phyloP scores from a whole-genome alignment of 2,888 invertebrate species.

The Temnothorax unifasciatus region DNA sequence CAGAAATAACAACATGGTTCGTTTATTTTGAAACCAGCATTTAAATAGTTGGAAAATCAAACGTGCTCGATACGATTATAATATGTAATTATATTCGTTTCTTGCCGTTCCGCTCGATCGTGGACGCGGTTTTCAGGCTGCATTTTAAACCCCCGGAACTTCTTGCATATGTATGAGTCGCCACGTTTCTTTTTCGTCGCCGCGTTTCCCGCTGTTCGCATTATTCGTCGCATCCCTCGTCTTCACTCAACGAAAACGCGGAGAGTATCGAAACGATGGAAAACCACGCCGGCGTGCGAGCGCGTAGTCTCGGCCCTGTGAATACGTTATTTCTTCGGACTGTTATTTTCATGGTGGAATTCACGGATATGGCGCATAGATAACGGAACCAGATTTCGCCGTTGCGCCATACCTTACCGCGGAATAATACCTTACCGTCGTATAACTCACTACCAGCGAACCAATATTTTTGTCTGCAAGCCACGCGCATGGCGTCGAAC shows the following conservation, averaged over 20 bases:
- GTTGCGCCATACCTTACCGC: conserved; percentile 76
- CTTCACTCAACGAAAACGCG: conserved; percentile 29
- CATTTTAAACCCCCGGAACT: conserved; percentile 35
- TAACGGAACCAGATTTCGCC: conserved; percentile 79
- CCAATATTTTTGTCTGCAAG: conserved; percentile 75
- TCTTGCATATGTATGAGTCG: conserved; percentile 53
- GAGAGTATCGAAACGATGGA: conserved; percentile 43
- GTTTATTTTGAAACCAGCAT: background rate
- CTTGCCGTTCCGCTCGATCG: conserved; percentile 23
- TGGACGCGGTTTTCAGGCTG: conserved; percentile 17
- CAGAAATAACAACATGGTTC: background rate
- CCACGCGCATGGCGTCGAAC: conserved; percentile 47
- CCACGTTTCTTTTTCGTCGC: conserved; percentile 16
- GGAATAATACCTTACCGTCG: conserved; percentile 78
- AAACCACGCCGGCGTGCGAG: conserved; percentile 49
- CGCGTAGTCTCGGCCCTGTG: conserved; percentile 58
- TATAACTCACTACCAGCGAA: conserved; percentile 78
- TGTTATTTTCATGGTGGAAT: conserved; percentile 73
- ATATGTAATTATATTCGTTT: conserved; percentile 49
- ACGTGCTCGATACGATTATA: conserved; percentile 39
- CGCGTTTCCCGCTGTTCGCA: conserved; percentile 2
- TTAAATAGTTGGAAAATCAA: conserved; percentile 30
- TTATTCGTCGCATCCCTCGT: conserved; percentile 52
- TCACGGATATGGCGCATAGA: conserved; percentile 70
- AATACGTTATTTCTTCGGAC: conserved; percentile 72